phyloP scores from a whole-genome alignment of 1,140 invertebrate species.

The Brachionus asplanchnoidis region DNA sequence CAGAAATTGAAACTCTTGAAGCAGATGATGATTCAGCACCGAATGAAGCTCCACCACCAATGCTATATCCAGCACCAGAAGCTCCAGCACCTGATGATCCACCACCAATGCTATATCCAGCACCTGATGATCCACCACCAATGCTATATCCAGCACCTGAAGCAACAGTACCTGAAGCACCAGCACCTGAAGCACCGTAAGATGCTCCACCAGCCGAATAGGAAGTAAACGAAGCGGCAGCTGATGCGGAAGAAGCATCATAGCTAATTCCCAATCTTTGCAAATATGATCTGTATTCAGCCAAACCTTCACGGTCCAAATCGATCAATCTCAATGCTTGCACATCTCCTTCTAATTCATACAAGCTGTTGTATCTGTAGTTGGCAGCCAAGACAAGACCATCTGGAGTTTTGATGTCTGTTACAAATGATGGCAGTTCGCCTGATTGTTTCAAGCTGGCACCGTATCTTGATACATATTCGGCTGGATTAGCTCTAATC shows the following conservation, averaged over 20 bases:
- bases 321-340: slow-evolving; percentile 27
- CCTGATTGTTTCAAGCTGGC: slow-evolving; percentile 9
- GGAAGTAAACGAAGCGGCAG: not conserved
- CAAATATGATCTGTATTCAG: slow-evolving; percentile 34
- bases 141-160: not conserved
- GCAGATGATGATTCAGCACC: not conserved
- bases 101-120: not conserved
- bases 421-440: not conserved
- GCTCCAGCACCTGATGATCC: no score
- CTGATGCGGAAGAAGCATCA: not conserved
- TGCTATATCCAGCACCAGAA: not conserved
- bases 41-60: slow-evolving; percentile 7
- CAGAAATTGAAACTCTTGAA: slow-evolving; percentile 23
- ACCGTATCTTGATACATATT: slow-evolving; percentile 32
- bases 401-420: slow-evolving; percentile 21
- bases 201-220: not conserved
- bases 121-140: not conserved
- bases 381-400: slow-evolving; percentile 18
- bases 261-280: slow-evolving; percentile 25
- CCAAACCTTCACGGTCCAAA: slow-evolving; percentile 28
- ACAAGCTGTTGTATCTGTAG: slow-evolving; percentile 35
- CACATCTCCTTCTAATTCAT: slow-evolving; percentile 33
- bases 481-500: slow-evolving; percentile 14
- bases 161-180: no score
- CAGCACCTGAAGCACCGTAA: not conserved